phyloP scores from a whole-genome alignment of 2,113 vertebrate genomes.

The Lutjanus erythropterus region DNA sequence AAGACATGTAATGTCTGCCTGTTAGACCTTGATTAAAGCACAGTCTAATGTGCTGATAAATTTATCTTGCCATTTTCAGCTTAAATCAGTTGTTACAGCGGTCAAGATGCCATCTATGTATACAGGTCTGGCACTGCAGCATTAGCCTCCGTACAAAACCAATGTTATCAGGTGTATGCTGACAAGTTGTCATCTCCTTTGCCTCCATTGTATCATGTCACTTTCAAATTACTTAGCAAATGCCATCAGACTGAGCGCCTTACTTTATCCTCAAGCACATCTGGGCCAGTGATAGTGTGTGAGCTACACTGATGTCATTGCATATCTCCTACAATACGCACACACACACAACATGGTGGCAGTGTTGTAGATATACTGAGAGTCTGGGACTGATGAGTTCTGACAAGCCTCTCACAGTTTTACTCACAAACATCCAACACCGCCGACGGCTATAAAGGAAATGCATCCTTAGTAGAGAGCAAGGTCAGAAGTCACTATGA shows the following conservation, averaged over 20 bases:
- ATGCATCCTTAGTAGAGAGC: constrained; percentile 35
- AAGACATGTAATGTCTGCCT: too few relatives aligned
- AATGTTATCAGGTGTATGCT: not conserved
- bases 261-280: not conserved
- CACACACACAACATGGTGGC: not conserved
- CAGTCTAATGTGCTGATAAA: too few relatives aligned
- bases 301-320: constrained; percentile 9
- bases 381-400: constrained; percentile 27
- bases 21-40: too few relatives aligned
- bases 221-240: constrained; percentile 18
- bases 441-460: constrained; percentile 15
- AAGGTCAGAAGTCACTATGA: constrained; percentile 43
- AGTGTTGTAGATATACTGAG: not conserved
- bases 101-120: too few relatives aligned
- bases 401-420: constrained; percentile 52
- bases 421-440: constrained; percentile 35
- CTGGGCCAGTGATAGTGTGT: constrained; percentile 17
- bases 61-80: too few relatives aligned
- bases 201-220: not conserved
- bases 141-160: too few relatives aligned
- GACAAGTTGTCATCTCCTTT: not conserved
- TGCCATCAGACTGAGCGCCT: not conserved
- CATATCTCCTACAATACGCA: not conserved
- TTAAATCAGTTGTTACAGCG: too few relatives aligned
- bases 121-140: too few relatives aligned